These are phyloP conservation scores for Hylomyscus alleni DNA, from an alignment of 2,797 vertebrate genomes.

Conservation along the genomic window DNA sequence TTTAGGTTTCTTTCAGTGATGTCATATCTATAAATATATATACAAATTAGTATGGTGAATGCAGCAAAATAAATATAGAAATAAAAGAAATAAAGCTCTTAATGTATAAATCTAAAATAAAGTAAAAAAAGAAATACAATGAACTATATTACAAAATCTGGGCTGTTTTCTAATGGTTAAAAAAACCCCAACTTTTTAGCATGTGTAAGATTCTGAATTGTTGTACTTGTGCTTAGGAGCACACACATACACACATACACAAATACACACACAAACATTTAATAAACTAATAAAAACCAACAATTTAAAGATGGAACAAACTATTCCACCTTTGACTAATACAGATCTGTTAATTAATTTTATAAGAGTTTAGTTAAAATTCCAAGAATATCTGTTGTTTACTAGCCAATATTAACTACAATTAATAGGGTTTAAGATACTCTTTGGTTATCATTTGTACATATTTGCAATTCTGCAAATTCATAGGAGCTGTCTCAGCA, in stretches of 20 bases:
- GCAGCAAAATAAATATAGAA: neutral
- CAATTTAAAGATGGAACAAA: neutral
- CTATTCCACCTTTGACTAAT: neutral
- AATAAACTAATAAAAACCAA: neutral
- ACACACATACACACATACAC: neutral
- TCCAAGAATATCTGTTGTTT: neutral
- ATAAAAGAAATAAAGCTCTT: neutral
- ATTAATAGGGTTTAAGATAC: neutral
- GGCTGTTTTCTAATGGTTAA: neutral
- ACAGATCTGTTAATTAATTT: neutral
- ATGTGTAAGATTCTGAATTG: neutral
- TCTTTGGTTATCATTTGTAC: neutral
- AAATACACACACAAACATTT: neutral
- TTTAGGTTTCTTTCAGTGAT: neutral
- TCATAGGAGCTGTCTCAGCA: neutral
- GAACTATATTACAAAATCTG: neutral
- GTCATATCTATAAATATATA: too few species aligned
- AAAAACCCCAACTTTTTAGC: neutral
- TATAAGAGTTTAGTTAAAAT: neutral
- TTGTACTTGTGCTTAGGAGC: neutral
- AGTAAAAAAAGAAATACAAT: neutral
- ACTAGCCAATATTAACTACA: neutral
- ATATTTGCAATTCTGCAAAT: neutral
- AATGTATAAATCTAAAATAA: constrained; percentile 14
- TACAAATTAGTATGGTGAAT: neutral